Base-by-base conservation (phyloP, 2,113 vertebrate genomes). In the Colistium nudipinnis region DNA sequence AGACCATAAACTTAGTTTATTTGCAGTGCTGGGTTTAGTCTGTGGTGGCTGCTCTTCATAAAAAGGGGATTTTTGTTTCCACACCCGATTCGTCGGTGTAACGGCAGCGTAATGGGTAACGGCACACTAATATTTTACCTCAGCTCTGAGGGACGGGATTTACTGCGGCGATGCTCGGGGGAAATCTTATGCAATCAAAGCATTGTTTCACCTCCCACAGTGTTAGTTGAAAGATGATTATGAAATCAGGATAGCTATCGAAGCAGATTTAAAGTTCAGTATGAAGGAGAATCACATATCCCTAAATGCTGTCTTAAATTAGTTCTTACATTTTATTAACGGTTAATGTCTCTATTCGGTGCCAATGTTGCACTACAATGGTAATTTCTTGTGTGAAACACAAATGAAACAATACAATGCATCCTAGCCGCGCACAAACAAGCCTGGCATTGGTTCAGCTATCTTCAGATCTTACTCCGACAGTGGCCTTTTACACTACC, bases 101-200 rank as follows among this genome's bases (percentile, higher is more conserved):
- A 87, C 74, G 5, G 74, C 80, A 76, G 68, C 78, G 77, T 92
- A n/a, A 92, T 91, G 83, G 88, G 83, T 91, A 89, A 91, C 87
- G 82, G 86, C 61, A 60, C 83, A 85, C 70, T 90, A 89, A 92
- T 91, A 88, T 91, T 89, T 89, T 84, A 85, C 80, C 84, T 78
- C 57, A 70, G 80, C 76, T 73, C 60, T 49, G 87, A 81, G 84
- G 87, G 80, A 11, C 14, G 60, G 89, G 87, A 87, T 89, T 90
- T 90, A 88, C 82, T 80, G 83, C 69, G 0, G 70, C 14, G 43
- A 77, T 70, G 81, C 77, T 47, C 31, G 70, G 49, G 38, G 74
- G 73, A 73, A 78, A 76, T 77, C 82, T 84, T 82, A 78, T 45
- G 83, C 84, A 92, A 91, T 91, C 88, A 87, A 82, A 81, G 76